Conservation (phyloP, 2,113 vertebrate genomes). For the Struthidea cinerea region DNA sequence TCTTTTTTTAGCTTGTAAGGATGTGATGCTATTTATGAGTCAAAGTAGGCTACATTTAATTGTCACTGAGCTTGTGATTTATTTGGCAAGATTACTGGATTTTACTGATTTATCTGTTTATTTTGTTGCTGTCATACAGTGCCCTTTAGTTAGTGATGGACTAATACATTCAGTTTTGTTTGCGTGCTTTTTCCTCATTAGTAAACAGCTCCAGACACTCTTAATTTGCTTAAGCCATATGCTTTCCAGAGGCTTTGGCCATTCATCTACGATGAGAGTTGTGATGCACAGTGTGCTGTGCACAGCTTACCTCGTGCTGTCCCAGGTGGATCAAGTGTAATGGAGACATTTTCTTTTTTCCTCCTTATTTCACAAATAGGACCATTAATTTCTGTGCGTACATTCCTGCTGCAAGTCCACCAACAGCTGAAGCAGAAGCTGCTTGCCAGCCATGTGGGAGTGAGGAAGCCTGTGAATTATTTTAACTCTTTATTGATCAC, state of each 20-base stretch:
- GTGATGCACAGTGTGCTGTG: not conserved
- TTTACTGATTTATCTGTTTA: slow-evolving; percentile 60
- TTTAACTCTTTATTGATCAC: not conserved
- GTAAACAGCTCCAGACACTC: not conserved
- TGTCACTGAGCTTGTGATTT: slow-evolving; percentile 43
- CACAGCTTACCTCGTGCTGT: not conserved
- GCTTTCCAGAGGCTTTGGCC: slow-evolving; percentile 9
- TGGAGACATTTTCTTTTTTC: not conserved
- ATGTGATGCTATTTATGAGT: not conserved
- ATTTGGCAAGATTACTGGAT: slow-evolving; percentile 32
- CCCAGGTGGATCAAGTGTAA: not conserved
- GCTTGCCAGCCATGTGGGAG: not conserved
- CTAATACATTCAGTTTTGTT: slow-evolving; percentile 29
- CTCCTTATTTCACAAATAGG: not conserved
- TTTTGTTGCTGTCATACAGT: slow-evolving; percentile 33
- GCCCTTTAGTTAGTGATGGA: slow-evolving; percentile 39
- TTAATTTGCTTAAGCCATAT: slow-evolving; percentile 47
- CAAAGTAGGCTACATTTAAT: not conserved
- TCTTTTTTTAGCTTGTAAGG: not conserved
- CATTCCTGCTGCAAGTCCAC: not conserved
- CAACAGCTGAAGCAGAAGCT: not conserved
- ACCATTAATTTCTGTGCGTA: not conserved
- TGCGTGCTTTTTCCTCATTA: slow-evolving; percentile 32
- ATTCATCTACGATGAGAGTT: not conserved
- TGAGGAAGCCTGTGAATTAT: not conserved